These are phyloP conservation scores for Tricholauxania praeusta DNA, from an alignment of 2,888 invertebrate genomes.

Conservation along the genomic window DNA sequence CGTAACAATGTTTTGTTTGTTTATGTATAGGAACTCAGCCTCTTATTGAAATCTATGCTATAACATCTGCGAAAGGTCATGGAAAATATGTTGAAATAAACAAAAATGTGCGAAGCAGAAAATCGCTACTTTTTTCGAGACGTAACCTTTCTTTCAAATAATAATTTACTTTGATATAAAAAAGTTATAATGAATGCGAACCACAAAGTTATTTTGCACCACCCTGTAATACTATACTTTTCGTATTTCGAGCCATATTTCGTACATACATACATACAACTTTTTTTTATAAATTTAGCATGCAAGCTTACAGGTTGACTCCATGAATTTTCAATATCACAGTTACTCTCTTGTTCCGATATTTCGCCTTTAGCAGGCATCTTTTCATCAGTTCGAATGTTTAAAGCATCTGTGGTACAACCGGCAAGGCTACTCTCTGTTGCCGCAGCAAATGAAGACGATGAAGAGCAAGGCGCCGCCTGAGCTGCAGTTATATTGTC, in stretches of 20 bases:
- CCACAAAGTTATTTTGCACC: too few species aligned
- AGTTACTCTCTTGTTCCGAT: conserved; percentile 88
- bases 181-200: too few species aligned
- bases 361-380: conserved; percentile 90
- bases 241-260: background rate
- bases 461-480: conserved; percentile 51
- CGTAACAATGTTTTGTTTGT: too few species aligned
- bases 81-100: too few species aligned
- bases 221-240: too few species aligned
- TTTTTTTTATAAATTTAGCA: conserved; percentile 39
- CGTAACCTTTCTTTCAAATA: too few species aligned
- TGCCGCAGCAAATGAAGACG: conserved; percentile 64
- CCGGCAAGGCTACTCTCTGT: conserved; percentile 64
- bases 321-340: conserved; percentile 81
- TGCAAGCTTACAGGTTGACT: conserved; percentile 72
- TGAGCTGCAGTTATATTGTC: conserved; percentile 43
- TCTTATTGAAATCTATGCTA: too few species aligned
- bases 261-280: background rate
- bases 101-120: too few species aligned
- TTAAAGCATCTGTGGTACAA: conserved; percentile 69
- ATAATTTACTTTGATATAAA: too few species aligned
- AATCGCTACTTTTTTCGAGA: too few species aligned
- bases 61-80: too few species aligned
- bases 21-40: too few species aligned
- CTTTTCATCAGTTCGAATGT: conserved; percentile 86